Conservation (phyloP, 2,113 vertebrate species). For the Lagopus muta region DNA sequence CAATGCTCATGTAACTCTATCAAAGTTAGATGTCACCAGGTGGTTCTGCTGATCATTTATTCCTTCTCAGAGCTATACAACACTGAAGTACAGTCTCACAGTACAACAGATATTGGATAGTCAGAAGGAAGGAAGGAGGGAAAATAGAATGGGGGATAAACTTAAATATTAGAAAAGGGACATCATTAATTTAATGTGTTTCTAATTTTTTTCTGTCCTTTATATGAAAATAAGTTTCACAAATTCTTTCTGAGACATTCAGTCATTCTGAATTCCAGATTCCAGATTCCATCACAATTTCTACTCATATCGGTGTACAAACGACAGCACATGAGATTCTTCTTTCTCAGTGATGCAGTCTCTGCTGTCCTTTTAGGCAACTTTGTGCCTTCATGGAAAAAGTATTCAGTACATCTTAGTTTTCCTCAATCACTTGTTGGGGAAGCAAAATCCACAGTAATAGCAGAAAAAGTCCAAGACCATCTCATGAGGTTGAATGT, state of each 20-base stretch:
- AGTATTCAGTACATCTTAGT: background rate
- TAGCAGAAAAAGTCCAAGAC: too few species aligned
- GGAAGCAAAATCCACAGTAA: too few species aligned
- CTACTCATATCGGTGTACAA: background rate
- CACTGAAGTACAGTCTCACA: background rate
- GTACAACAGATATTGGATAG: background rate
- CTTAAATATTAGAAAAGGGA: background rate
- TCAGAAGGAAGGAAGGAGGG: background rate
- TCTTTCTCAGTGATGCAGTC: background rate
- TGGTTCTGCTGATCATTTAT: background rate
- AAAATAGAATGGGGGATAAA: background rate
- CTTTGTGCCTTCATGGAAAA: rapidly evolving
- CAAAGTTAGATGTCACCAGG: background rate
- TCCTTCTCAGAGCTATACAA: background rate
- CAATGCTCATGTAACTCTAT: background rate
- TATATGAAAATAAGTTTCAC: background rate
- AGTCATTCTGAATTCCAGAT: background rate
- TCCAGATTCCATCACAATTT: background rate
- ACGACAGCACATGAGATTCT: background rate
- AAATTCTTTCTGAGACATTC: background rate
- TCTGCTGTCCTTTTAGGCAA: background rate
- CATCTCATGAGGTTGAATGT: too few species aligned
- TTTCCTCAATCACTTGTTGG: background rate
- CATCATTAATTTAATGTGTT: background rate
- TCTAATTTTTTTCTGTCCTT: background rate